Evolutionary conservation across 37 sponge, comb jelly and placozoan genomes (phyloP).

Genomic region (Tethya wilhelma): DNA sequence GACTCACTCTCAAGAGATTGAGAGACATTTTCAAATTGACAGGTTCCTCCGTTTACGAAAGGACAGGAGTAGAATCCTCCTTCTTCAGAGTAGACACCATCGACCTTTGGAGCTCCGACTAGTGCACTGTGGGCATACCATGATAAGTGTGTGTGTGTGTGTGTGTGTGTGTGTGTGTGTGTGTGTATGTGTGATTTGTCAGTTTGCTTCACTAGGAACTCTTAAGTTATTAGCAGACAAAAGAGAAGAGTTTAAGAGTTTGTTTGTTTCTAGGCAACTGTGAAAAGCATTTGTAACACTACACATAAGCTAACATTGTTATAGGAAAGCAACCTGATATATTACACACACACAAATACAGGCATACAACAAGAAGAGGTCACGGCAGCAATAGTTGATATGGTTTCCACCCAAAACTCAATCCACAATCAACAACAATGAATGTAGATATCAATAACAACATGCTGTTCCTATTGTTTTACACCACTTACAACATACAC

Average conservation of each 20-base stretch:
- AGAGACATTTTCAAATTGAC: conserved; percentile 6
- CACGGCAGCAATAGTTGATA: no score
- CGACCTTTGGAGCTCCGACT: conserved; percentile 24
- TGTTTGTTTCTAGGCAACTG: not conserved
- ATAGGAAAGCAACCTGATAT: no score
- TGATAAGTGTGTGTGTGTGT: not conserved
- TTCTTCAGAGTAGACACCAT: conserved; percentile 4
- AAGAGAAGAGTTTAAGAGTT: not conserved
- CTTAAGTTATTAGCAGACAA: no score
- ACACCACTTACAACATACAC: no score
- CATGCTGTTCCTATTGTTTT: not conserved
- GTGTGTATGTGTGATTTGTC: not conserved
- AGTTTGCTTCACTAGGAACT: not conserved
- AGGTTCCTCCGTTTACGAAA: conserved; percentile 4
- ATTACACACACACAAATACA: no score
- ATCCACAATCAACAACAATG: not conserved
- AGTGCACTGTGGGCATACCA: conserved; percentile 3
- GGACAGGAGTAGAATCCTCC: conserved; percentile 48
- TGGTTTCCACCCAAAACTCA: not conserved
- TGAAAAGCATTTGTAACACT: not conserved
- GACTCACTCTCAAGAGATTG: conserved; percentile 9
- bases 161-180: no score
- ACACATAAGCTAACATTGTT: no score
- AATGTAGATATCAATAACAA: not conserved
- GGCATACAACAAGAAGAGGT: no score